phyloP scores from a whole-genome alignment of 2,797 vertebrate genomes.

The Coranthus polyacanthus region DNA sequence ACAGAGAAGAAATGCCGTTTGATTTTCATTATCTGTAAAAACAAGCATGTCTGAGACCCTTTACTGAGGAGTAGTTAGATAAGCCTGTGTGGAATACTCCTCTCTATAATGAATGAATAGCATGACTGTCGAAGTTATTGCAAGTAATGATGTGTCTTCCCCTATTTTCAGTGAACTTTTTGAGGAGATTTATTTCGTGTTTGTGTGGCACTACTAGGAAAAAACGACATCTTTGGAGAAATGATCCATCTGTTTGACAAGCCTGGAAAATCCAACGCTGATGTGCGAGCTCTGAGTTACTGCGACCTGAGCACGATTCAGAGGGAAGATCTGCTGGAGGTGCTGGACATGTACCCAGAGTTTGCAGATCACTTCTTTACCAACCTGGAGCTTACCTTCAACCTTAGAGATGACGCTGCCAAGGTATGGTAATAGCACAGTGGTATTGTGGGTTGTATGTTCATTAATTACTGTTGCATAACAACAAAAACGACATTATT shows the following conservation, averaged over 20 bases:
- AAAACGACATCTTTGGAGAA: slow-evolving; percentile 99
- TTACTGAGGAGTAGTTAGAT: slow-evolving; percentile 32
- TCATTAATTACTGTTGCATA: background rate
- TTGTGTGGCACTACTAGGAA: slow-evolving; percentile 85
- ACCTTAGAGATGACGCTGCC: slow-evolving; percentile 92
- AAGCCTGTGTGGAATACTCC: slow-evolving; percentile 29
- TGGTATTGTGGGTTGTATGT: too few relatives aligned
- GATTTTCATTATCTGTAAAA: slow-evolving; percentile 65
- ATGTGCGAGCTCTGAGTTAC: slow-evolving; percentile 97
- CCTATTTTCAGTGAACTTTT: slow-evolving; percentile 4
- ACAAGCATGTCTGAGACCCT: slow-evolving; percentile 59
- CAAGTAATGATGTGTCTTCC: slow-evolving; percentile 18
- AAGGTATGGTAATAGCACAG: slow-evolving; percentile 82
- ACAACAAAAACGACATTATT: background rate
- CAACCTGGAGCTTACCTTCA: slow-evolving; percentile 97
- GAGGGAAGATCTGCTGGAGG: slow-evolving; percentile 95
- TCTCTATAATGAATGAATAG: background rate
- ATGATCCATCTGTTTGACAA: slow-evolving; percentile 97
- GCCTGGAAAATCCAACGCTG: slow-evolving; percentile 96
- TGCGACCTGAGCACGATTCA: slow-evolving; percentile 98
- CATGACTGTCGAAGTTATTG: slow-evolving; percentile 5
- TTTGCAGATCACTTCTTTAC: slow-evolving; percentile 97
- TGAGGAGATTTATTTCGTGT: slow-evolving; percentile 27
- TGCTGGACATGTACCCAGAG: slow-evolving; percentile 99
- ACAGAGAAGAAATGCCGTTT: slow-evolving; percentile 47